Conservation (phyloP, 2,888 invertebrate species). For the Sipha maydis region DNA sequence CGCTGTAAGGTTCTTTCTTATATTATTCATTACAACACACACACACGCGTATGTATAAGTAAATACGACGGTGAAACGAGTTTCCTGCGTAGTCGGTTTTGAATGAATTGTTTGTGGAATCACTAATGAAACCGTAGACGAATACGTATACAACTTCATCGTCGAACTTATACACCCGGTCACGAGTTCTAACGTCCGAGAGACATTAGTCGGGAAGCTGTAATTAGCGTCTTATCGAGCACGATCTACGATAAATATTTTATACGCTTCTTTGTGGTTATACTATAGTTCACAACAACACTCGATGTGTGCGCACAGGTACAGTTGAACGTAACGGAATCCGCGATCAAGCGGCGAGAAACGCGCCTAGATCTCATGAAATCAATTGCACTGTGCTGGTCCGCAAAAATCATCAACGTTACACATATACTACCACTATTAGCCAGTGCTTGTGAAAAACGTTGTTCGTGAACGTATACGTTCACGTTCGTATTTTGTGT, state of each 20-base stretch:
- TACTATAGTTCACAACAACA: too few species aligned
- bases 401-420: too few species aligned
- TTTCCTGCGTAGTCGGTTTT: neutral
- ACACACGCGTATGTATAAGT: too few species aligned
- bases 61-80: constrained; percentile 8
- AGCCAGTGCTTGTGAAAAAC: too few species aligned
- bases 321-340: too few species aligned
- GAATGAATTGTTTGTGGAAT: constrained; percentile 27
- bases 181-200: constrained; percentile 12
- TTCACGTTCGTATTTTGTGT: too few species aligned
- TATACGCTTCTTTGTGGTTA: neutral
- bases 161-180: neutral
- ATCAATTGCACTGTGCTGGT: too few species aligned
- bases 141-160: constrained; percentile 17
- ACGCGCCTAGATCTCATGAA: too few species aligned
- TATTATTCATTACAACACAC: neutral
- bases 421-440: too few species aligned
- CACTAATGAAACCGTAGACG: constrained; percentile 38
- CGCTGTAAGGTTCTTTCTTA: neutral
- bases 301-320: too few species aligned
- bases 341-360: too few species aligned
- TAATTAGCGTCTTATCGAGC: constrained; percentile 38
- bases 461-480: too few species aligned
- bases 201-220: neutral
- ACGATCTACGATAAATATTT: neutral